A percentile compares a stretch with the other conserved stretches of the same genome.
These are phyloP conservation scores for Cantharis rufa DNA, from an alignment of 2,888 invertebrate species.

Conservation along the genomic window DNA sequence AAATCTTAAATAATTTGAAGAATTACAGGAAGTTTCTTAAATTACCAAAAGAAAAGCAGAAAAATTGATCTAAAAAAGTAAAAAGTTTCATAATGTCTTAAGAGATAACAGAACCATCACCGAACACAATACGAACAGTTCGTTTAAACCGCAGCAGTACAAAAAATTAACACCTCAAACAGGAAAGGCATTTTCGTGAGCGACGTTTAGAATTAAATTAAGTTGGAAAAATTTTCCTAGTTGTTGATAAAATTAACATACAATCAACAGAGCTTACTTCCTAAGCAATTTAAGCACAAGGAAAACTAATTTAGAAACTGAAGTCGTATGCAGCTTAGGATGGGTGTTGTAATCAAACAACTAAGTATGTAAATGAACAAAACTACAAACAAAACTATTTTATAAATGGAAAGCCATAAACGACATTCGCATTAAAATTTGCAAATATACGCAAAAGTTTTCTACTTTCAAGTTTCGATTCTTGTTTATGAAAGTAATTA, in stretches of 20 bases:
- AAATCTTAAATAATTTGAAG: not conserved
- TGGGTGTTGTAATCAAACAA: slow-evolving; percentile 6
- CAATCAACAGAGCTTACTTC: not conserved
- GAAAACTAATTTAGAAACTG: slow-evolving; percentile 6
- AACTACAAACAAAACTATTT: slow-evolving; percentile 9
- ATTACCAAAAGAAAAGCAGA: not conserved
- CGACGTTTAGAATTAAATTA: not conserved
- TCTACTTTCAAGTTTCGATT: not conserved
- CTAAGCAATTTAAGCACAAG: not conserved
- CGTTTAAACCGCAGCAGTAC: not conserved
- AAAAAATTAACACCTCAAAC: not conserved
- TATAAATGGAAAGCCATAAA: not conserved
- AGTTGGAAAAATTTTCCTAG: not conserved
- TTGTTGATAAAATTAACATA: not conserved
- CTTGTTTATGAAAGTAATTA: not conserved
- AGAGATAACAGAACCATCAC: not conserved
- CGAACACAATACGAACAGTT: not conserved
- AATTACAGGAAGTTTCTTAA: not conserved
- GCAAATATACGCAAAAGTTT: not conserved
- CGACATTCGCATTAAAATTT: not conserved
- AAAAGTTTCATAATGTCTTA: not conserved
- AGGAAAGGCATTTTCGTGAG: not conserved
- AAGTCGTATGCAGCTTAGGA: slow-evolving; percentile 2
- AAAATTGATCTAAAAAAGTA: not conserved
- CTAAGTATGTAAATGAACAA: slow-evolving; percentile 11